These are phyloP conservation scores for Leptestheria dahalacensis DNA, from an alignment of 1,140 invertebrate genomes.

Conservation along the genomic window DNA sequence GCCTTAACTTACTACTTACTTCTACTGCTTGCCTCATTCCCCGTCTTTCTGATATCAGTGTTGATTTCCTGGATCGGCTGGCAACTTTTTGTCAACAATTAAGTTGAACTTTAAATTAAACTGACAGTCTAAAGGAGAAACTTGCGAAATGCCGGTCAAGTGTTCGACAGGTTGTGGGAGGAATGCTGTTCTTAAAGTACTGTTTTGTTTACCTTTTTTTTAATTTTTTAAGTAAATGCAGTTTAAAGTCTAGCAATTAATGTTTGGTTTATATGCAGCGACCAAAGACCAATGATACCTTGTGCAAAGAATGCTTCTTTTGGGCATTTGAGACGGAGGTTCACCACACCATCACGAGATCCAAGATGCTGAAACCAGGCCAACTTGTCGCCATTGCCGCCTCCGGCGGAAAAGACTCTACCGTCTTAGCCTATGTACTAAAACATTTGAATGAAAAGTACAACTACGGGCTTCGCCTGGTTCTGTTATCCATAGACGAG, in stretches of 20 bases:
- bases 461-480: slow-evolving; percentile 78
- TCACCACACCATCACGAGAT: slow-evolving; percentile 77
- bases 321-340: slow-evolving; percentile 90
- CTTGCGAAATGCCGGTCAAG: slow-evolving; percentile 23
- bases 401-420: slow-evolving; percentile 98
- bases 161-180: slow-evolving; percentile 54
- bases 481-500: slow-evolving; percentile 94
- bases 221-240: slow-evolving; percentile 11
- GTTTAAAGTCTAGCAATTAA: slow-evolving; percentile 1
- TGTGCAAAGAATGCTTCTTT: slow-evolving; percentile 94
- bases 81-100: slow-evolving; percentile 16
- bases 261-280: slow-evolving; percentile 40
- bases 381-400: slow-evolving; percentile 88
- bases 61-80: slow-evolving; percentile 15
- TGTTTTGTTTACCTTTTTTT: no score
- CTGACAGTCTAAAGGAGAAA: no score
- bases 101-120: slow-evolving; percentile 9
- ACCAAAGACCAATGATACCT: slow-evolving; percentile 74
- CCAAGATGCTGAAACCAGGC: slow-evolving; percentile 68
- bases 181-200: slow-evolving; percentile 53
- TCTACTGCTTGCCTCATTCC: slow-evolving; percentile 5
- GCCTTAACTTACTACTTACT: neutral
- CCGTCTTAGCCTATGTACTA: slow-evolving; percentile 82
- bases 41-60: slow-evolving; percentile 1
- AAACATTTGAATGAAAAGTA: slow-evolving; percentile 83